Evolutionary conservation across 1,140 invertebrate species (phyloP).

Genomic region (Euwallacea fornicatus): DNA sequence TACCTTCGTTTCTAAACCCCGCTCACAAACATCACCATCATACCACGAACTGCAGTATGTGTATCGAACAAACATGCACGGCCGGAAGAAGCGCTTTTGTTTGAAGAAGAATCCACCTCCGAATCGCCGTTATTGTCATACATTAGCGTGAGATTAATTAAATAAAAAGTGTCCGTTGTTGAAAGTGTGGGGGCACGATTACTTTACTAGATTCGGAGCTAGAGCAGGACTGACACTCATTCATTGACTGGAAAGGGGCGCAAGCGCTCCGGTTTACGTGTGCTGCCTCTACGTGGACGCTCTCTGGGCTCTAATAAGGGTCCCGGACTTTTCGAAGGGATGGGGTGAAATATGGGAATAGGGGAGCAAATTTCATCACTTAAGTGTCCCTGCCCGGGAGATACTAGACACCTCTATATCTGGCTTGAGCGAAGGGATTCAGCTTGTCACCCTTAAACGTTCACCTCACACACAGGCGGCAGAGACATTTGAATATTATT

Average conservation of each 20-base stretch:
- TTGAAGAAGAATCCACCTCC: slow-evolving; percentile 7
- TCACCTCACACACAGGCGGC: not conserved
- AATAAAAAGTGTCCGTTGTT: slow-evolving; percentile 14
- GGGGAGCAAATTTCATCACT: slow-evolving; percentile 20
- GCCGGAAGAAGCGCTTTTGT: not conserved
- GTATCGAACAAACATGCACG: slow-evolving; percentile 10
- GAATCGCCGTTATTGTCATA: not conserved
- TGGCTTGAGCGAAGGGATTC: not conserved
- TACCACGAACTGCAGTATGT: not conserved
- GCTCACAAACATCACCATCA: not conserved
- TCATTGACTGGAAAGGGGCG: slow-evolving; percentile 24
- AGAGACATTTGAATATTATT: slow-evolving; percentile 13
- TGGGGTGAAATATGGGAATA: slow-evolving; percentile 22
- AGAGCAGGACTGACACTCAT: slow-evolving; percentile 30
- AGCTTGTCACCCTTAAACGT: slow-evolving; percentile 2
- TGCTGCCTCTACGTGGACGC: slow-evolving; percentile 22
- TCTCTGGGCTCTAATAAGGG: slow-evolving; percentile 24
- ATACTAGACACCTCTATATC: not conserved
- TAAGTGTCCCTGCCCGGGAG: slow-evolving; percentile 8
- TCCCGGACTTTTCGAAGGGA: slow-evolving; percentile 21
- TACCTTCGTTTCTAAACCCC: slow-evolving; percentile 3
- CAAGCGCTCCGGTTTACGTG: slow-evolving; percentile 20
- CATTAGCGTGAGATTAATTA: slow-evolving; percentile 18
- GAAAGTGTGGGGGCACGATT: slow-evolving; percentile 23
- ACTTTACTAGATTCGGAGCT: slow-evolving; percentile 27